Base-by-base conservation (phyloP, 2,797 vertebrate genomes). In the Momotus momota region DNA sequence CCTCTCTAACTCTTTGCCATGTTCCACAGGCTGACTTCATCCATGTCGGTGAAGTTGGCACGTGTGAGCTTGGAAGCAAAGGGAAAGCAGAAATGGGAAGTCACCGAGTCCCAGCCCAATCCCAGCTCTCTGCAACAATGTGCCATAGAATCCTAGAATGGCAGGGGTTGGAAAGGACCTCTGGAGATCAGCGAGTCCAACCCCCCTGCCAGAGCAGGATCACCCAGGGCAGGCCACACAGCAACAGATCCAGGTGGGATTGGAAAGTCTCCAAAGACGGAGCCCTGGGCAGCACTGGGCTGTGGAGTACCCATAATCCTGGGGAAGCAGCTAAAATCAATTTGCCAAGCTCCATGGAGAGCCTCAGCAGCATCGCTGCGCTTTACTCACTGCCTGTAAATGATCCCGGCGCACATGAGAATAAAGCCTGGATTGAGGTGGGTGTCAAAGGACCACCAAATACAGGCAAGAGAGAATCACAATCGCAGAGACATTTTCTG, bases 401-500 rank as follows among this genome's bases (percentile, higher is more conserved):
- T 23, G 65, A 78, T 55, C 52, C 57, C 11, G 10, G 43, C 10
- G 77, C 74, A 19, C 29, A 15, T 0, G 9, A 60, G n/a, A 72
- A 75, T 51, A 58, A 83, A 91, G n/a, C 61, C 62, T 81, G 3
- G 29, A 12, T 14, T 25, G 90, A 33, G 73, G 54, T 45, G 61
- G 45, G 27, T 66, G 73, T 35, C 51, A 52, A 7, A 78, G 72
- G 75, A 73, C 57, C 72, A 57, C 48, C 82, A 86, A 52, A 60
- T 1, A 23, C 7, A 13, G 82, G 19, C 61, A 41, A 33, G 73
- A 52, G 80, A 83, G 61, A 78, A 65, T 27, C 81, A 54, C 83
- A 65, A 49, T 0, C 25, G 54, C 80, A 79, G 45, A 86, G 69
- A 31, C 18, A 40, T 95, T 95, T 94, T 74, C 86, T 94, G 88